Conservation (phyloP, 2,797 vertebrate genomes). For the Paramormyrops hopkinsi region DNA sequence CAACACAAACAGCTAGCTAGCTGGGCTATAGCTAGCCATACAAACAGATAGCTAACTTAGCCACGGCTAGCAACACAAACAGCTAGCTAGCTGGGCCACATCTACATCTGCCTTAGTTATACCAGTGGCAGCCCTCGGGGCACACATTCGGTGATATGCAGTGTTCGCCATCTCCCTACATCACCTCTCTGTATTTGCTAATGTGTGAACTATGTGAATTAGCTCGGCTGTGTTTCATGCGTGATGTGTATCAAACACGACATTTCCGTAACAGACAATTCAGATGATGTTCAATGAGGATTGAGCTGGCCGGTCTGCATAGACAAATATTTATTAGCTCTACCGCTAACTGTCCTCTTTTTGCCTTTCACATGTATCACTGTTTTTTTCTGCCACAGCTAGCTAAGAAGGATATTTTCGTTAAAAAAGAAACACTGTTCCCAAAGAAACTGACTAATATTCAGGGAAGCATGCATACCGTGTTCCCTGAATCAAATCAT, state of each 20-base stretch:
- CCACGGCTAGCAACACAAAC: background rate
- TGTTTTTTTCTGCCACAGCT: background rate
- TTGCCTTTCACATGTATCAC: background rate
- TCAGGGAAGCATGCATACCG: background rate
- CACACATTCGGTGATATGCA: background rate
- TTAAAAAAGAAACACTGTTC: background rate
- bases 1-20: background rate
- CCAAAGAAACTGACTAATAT: background rate
- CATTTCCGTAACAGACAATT: background rate
- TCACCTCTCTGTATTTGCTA: background rate
- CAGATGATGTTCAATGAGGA: background rate
- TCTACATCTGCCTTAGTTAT: background rate
- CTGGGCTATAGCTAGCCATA: background rate
- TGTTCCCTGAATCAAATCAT: background rate
- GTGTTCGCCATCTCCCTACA: background rate
- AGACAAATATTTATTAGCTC: background rate
- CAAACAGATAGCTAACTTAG: background rate
- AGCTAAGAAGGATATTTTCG: background rate
- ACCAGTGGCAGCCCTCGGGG: background rate
- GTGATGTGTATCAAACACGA: background rate
- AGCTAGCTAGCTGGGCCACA: background rate
- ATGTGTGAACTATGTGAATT: background rate
- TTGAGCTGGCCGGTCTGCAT: background rate
- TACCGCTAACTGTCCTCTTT: background rate
- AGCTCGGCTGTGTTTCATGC: background rate